phyloP scores from a whole-genome alignment of 2,113 vertebrate genomes.

The Fulmarus glacialis region DNA sequence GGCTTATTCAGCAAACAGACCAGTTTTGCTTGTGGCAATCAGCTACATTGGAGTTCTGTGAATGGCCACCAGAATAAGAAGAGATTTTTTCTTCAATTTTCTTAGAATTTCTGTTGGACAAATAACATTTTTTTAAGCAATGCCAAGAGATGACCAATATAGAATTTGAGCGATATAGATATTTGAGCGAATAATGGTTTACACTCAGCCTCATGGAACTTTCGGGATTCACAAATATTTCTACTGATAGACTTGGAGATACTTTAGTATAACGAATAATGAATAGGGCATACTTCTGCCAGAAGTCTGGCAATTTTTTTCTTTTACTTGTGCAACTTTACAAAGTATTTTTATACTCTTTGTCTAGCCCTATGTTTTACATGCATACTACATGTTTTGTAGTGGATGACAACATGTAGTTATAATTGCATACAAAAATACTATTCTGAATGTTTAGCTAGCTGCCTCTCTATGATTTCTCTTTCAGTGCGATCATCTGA shows the following conservation, averaged over 20 bases:
- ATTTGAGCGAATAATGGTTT: background rate
- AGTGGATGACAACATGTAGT: background rate
- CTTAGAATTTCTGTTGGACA: background rate
- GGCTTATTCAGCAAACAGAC: background rate
- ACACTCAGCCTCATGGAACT: background rate
- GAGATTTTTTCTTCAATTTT: background rate
- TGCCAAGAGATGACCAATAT: background rate
- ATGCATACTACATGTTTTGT: background rate
- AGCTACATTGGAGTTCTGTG: background rate
- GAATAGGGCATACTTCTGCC: background rate
- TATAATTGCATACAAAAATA: background rate
- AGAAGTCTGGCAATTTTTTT: background rate
- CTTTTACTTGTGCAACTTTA: background rate
- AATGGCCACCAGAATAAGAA: background rate
- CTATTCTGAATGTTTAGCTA: background rate
- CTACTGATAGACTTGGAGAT: background rate
- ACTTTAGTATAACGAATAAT: background rate
- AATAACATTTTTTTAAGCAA: background rate
- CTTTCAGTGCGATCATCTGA: background rate
- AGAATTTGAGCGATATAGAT: background rate
- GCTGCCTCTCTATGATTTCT: background rate
- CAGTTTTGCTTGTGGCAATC: background rate
- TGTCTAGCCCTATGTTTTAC: background rate
- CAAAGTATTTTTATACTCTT: background rate
- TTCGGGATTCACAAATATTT: background rate